Conservation (phyloP, 1,140 invertebrate genomes). For the Lineus longissimus region DNA sequence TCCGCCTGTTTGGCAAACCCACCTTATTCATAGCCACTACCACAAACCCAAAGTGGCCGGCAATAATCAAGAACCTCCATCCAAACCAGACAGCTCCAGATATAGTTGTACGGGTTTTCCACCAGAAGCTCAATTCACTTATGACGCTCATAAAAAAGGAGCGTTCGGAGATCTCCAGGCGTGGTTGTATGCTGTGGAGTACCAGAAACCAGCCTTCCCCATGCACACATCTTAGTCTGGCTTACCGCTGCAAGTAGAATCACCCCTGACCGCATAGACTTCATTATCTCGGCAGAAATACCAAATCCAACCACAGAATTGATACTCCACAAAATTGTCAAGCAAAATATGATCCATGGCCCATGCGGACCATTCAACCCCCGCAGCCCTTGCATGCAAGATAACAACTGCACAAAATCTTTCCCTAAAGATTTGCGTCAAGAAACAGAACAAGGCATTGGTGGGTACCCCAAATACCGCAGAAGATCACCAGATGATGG, state of each 20-base stretch:
- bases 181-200: constrained; percentile 54
- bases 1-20: constrained; percentile 52
- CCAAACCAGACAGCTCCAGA: constrained; percentile 45
- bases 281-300: neutral
- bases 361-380: neutral
- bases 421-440: neutral
- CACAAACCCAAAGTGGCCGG: constrained; percentile 56
- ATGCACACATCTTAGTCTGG: constrained; percentile 57
- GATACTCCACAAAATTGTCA: neutral
- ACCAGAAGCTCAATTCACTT: constrained; percentile 47
- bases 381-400: neutral
- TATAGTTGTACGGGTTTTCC: constrained; percentile 55
- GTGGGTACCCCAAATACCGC: constrained; percentile 5
- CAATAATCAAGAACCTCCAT: constrained; percentile 45
- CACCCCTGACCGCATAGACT: neutral
- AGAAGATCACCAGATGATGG: neutral
- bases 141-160: constrained; percentile 7
- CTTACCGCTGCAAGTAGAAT: constrained; percentile 19
- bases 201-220: constrained; percentile 58
- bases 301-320: neutral
- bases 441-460: neutral
- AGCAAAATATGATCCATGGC: neutral
- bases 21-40: constrained; percentile 57
- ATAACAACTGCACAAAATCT: neutral
- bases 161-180: constrained; percentile 31